Evolutionary conservation across 2,888 invertebrate species (phyloP).

Genomic region (Eilema griseolum): DNA sequence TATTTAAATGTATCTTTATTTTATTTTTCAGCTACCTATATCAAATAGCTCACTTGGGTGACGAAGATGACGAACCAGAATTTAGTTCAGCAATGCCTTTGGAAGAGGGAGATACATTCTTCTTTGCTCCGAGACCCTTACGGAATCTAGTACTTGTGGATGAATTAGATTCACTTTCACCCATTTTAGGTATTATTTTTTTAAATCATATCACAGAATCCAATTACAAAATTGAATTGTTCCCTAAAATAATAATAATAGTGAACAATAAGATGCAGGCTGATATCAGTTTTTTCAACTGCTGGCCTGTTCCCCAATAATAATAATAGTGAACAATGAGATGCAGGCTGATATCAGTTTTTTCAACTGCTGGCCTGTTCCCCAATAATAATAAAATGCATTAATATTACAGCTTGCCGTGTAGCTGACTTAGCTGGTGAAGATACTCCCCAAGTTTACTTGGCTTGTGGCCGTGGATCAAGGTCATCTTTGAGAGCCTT

Average conservation of each 20-base stretch:
- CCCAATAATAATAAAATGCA: too few relatives aligned
- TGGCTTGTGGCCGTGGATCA: conserved; percentile 98
- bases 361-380: too few relatives aligned
- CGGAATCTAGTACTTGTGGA: conserved; percentile 98
- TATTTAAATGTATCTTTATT: background rate
- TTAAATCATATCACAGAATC: background rate
- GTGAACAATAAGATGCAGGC: too few relatives aligned
- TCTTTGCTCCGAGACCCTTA: conserved; percentile 97
- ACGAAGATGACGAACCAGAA: conserved; percentile 99
- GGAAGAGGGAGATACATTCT: conserved; percentile 99
- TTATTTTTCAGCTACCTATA: conserved; percentile 93
- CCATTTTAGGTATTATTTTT: conserved; percentile 90
- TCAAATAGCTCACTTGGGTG: conserved; percentile 99
- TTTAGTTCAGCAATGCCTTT: conserved; percentile 99
- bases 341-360: too few relatives aligned
- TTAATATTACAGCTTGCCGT: conserved; percentile 88
- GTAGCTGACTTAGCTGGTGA: conserved; percentile 98
- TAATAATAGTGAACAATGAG: too few relatives aligned
- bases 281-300: too few relatives aligned
- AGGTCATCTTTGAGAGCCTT: conserved; percentile 97
- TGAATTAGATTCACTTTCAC: conserved; percentile 98
- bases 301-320: too few relatives aligned
- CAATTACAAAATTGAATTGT: background rate
- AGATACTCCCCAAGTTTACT: conserved; percentile 99
- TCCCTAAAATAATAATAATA: too few relatives aligned